Evolutionary conservation across 2,888 invertebrate genomes (phyloP), one percentile per base, ranked within the genome.

Genomic region (Coecobrya sp.): DNA sequence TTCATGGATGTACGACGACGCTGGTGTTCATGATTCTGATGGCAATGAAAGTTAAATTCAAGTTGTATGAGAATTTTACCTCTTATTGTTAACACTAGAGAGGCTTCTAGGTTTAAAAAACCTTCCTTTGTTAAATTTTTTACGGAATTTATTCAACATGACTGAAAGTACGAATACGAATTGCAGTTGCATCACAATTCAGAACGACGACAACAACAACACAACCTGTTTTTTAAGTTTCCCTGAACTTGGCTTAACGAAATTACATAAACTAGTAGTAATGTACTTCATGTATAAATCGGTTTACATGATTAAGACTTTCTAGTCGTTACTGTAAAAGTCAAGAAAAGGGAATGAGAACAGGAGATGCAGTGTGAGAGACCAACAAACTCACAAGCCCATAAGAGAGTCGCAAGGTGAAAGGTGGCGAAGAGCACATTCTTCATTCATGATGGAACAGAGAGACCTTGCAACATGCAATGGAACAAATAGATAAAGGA

Each of bases 291-390:
- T 30, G 81, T 30, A n/a, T 30, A 55, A 81, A 55, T 49, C 49
- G 19, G 36, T 70, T 70, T n/a, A 49, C 27, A 76, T 13, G 76
- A 76, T 76, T 45, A 49, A 76, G 49, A 49, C 76, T 76, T 70
- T 52, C 22, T 25, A 49, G 22, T 22, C 49, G 76, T 76, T 76
- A 49, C 76, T 76, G 76, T 52, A 22, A 36, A 70, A 30, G 70
- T 65, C 27, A 65, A 5, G 16, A 36, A 70, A n/a, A 36, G 8
- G 8, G 19, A 36, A 11, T 16, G 42, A 45, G 45, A 30, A 55
- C 27, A 30, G 10, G 73, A 27, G 42, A 30, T 81, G 16, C 55
- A 81, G 30, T 8, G 25, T n/a, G n/a, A 7, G 52, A 81, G 52
- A 81, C 81, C 52, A 27, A 52, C 11, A 52, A 55, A 55, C 81